These are phyloP conservation scores for Peromyscus eremicus DNA, from an alignment of 2,797 vertebrate species.

Conservation along the genomic window DNA sequence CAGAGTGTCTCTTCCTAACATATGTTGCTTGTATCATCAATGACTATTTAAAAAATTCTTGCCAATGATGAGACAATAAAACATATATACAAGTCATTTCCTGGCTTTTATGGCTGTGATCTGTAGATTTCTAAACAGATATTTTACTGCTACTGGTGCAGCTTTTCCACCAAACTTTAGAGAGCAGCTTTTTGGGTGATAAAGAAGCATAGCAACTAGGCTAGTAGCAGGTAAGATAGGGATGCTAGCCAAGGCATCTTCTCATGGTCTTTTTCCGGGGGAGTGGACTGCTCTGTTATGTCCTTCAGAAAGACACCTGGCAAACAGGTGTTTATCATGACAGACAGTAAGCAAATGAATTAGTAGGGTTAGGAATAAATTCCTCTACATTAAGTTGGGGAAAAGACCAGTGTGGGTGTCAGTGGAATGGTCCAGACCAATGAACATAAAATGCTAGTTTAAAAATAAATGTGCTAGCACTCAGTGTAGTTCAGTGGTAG, in stretches of 20 bases:
- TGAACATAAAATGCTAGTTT: conserved; percentile 28
- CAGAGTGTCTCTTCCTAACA: not conserved
- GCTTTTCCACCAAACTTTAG: conserved; percentile 1
- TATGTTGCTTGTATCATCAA: not conserved
- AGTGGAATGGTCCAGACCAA: not conserved
- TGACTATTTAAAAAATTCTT: conserved; percentile 26
- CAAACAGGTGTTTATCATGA: not conserved
- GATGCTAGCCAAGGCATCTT: not conserved
- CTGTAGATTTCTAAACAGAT: conserved; percentile 48
- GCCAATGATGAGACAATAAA: conserved; percentile 15
- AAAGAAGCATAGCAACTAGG: conserved; percentile 35
- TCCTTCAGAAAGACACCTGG: conserved; percentile 45
- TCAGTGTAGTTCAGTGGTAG: not conserved
- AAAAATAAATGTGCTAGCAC: conserved; percentile 25
- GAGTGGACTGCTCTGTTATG: not conserved
- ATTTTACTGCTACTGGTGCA: conserved; percentile 58
- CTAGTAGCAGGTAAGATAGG: not conserved
- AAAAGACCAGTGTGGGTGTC: not conserved
- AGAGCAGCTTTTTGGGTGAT: conserved; percentile 14
- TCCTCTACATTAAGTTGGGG: conserved; percentile 26
- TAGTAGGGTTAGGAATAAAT: conserved; percentile 42
- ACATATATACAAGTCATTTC: conserved; percentile 58
- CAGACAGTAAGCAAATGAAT: not conserved
- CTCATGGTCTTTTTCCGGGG: not conserved
- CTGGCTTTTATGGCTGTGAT: conserved; percentile 53